Evolutionary conservation across 2,113 vertebrate species (phyloP).

Genomic region (Brachyhypopomus occidentalis): DNA sequence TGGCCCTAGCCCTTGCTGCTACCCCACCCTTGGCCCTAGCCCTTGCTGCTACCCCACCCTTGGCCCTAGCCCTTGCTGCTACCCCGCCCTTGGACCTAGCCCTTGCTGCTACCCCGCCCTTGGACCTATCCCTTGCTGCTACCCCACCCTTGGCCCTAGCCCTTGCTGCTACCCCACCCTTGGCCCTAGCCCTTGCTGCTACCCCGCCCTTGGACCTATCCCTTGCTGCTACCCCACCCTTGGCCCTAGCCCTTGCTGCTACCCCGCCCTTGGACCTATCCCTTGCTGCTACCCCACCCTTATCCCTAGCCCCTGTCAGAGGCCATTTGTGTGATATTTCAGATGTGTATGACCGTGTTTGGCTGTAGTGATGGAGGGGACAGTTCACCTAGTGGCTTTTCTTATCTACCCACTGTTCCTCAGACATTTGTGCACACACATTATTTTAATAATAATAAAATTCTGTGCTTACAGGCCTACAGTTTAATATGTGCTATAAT

Average conservation of each 20-base stretch:
- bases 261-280: too few relatives aligned
- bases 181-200: too few relatives aligned
- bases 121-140: too few relatives aligned
- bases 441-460: background rate
- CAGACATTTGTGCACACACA: background rate
- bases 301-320: slow-evolving; percentile 24
- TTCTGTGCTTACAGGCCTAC: too few relatives aligned
- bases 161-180: background rate
- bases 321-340: slow-evolving; percentile 32
- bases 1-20: background rate
- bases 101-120: too few relatives aligned
- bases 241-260: too few relatives aligned
- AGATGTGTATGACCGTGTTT: slow-evolving; percentile 26
- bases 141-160: too few relatives aligned
- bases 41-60: background rate
- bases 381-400: background rate
- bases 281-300: slow-evolving; percentile 11
- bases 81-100: too few relatives aligned
- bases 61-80: background rate
- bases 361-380: background rate
- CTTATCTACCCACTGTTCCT: background rate
- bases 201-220: too few relatives aligned
- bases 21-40: too few relatives aligned
- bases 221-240: background rate
- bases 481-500: too few relatives aligned